A percentile compares a stretch with the other conserved stretches of the same genome.
Evolutionary conservation across 35 echinoderm and acorn worm genomes (phyloP).

Genomic region (Amphiura filiformis): DNA sequence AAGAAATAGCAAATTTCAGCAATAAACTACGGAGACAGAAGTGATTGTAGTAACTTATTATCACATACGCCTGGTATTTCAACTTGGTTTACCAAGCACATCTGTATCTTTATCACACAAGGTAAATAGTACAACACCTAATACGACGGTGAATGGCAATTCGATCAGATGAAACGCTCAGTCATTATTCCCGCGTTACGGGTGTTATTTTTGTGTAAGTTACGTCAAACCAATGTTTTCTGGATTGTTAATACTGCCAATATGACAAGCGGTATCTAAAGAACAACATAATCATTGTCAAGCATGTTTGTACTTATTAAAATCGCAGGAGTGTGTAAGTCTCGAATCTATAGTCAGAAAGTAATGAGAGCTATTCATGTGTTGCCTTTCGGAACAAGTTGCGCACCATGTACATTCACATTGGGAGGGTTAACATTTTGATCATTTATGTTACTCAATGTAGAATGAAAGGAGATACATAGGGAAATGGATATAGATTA

Average conservation of each 20-base stretch:
- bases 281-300: too few species aligned
- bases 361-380: too few species aligned
- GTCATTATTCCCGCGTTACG: background rate
- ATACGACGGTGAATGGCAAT: background rate
- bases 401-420: too few species aligned
- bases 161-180: background rate
- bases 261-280: too few species aligned
- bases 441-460: too few species aligned
- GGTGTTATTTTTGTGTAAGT: background rate
- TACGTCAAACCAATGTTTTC: too few species aligned
- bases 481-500: background rate
- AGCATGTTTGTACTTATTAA: too few species aligned
- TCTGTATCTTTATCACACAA: conserved; percentile 1
- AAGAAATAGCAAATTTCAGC: background rate
- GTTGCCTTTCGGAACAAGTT: too few species aligned
- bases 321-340: too few species aligned
- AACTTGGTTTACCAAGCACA: background rate
- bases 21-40: background rate
- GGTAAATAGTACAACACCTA: conserved; percentile 1
- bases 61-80: background rate
- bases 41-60: background rate
- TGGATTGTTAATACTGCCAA: too few species aligned
- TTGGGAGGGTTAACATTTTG: too few species aligned
- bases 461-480: background rate
- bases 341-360: too few species aligned